A percentile compares a stretch with the other conserved stretches of the same genome.
phyloP scores from a whole-genome alignment of 2,888 invertebrate genomes.

The Drosophila tanythrix region DNA sequence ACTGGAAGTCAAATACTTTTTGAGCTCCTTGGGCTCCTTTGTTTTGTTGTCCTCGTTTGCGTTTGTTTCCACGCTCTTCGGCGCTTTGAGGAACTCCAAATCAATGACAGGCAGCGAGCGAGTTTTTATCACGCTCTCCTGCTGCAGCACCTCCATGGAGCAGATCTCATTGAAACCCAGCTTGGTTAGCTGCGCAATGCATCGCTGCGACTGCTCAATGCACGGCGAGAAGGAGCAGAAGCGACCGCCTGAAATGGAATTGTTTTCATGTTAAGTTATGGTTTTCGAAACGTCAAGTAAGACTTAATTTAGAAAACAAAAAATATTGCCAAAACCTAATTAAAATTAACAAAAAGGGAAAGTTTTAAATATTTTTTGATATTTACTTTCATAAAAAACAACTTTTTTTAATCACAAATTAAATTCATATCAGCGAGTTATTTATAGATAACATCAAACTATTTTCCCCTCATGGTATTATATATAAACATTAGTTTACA shows the following conservation, averaged over 20 bases:
- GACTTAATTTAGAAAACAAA: not conserved
- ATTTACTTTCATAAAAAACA: not conserved
- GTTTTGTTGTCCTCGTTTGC: constrained; percentile 69
- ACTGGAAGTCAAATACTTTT: constrained; percentile 88
- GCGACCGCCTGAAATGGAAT: constrained; percentile 90
- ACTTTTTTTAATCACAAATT: not conserved
- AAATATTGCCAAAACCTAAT: not conserved
- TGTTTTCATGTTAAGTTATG: not conserved
- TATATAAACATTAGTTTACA: not conserved
- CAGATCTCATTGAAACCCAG: constrained; percentile 93
- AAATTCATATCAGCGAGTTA: not conserved
- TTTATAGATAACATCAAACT: not conserved
- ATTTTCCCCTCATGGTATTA: not conserved
- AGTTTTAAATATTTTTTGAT: not conserved
- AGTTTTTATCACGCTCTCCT: constrained; percentile 90
- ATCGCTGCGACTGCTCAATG: constrained; percentile 98
- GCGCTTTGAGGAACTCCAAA: constrained; percentile 88
- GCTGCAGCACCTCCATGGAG: constrained; percentile 95
- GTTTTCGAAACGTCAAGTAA: too few species aligned
- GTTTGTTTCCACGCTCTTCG: constrained; percentile 37
- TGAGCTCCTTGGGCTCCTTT: constrained; percentile 83
- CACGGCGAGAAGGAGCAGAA: constrained; percentile 99
- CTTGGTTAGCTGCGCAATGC: constrained; percentile 89
- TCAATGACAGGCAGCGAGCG: constrained; percentile 89
- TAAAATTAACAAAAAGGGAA: not conserved